phyloP scores from a whole-genome alignment of 2,113 vertebrate genomes.

The Vulpes ferrilata region DNA sequence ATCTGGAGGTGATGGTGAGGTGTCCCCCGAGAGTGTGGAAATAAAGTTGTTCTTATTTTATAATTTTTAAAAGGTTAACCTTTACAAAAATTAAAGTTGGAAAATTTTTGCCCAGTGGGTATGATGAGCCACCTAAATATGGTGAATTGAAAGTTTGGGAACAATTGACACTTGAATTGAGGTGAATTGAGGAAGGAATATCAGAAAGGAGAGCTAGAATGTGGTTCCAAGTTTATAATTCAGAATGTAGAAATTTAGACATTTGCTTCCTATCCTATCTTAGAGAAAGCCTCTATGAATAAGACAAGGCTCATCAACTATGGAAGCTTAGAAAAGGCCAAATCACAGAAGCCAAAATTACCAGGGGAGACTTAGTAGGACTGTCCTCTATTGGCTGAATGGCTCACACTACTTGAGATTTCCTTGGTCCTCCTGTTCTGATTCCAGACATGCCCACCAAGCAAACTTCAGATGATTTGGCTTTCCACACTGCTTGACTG shows the following conservation, averaged over 20 bases:
- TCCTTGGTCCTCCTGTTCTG: background rate
- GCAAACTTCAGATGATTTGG: background rate
- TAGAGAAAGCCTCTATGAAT: background rate
- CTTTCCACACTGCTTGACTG: background rate
- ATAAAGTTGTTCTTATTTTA: background rate
- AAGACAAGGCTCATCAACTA: background rate
- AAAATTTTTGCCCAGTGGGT: background rate
- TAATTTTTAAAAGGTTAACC: background rate
- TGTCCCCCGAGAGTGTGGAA: background rate
- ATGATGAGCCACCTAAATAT: background rate
- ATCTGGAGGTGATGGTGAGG: background rate
- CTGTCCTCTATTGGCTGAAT: background rate
- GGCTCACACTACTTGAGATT: background rate
- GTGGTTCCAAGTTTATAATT: background rate
- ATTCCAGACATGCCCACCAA: background rate
- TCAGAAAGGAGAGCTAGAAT: background rate
- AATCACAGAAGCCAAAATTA: background rate
- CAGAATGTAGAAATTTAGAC: background rate
- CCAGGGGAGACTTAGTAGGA: background rate
- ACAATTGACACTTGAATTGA: background rate
- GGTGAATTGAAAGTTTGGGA: background rate
- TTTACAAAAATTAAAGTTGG: background rate
- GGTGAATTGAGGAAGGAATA: background rate
- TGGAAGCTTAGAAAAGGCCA: background rate
- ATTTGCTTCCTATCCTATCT: background rate